phyloP scores from a whole-genome alignment of 2,113 vertebrate genomes.

The Oryzias curvinotus region DNA sequence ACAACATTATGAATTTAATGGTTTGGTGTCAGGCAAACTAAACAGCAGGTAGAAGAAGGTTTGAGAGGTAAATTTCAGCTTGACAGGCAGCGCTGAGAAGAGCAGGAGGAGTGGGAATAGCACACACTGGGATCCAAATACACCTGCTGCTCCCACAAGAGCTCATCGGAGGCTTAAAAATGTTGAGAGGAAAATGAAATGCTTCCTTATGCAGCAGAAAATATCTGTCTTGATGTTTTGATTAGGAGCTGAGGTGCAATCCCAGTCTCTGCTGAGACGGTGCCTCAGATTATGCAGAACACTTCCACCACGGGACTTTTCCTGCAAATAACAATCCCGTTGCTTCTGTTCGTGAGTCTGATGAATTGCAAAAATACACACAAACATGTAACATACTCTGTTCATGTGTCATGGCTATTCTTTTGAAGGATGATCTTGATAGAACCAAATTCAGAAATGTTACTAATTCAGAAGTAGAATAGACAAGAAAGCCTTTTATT shows the following conservation, averaged over 20 bases:
- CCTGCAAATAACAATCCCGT: slow-evolving; percentile 39
- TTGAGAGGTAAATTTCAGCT: slow-evolving; percentile 39
- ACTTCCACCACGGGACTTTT: slow-evolving; percentile 46
- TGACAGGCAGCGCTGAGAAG: slow-evolving; percentile 46
- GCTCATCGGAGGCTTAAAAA: slow-evolving; percentile 35
- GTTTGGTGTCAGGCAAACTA: slow-evolving; percentile 56
- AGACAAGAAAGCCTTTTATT: too few species aligned
- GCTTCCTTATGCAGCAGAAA: slow-evolving; percentile 18
- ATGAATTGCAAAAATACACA: not conserved
- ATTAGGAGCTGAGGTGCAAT: slow-evolving; percentile 42
- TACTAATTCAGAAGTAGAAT: too few species aligned
- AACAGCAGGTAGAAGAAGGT: slow-evolving; percentile 25
- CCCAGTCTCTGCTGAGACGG: slow-evolving; percentile 45
- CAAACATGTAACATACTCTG: not conserved
- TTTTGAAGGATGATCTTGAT: not conserved
- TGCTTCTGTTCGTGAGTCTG: slow-evolving; percentile 8
- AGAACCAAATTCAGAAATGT: too few species aligned
- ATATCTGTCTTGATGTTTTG: slow-evolving; percentile 23
- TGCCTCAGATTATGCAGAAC: slow-evolving; percentile 64
- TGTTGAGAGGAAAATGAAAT: slow-evolving; percentile 23
- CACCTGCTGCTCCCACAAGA: slow-evolving; percentile 49
- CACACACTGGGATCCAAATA: slow-evolving; percentile 39
- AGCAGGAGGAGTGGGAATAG: slow-evolving; percentile 22
- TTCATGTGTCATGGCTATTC: slow-evolving; percentile 3
- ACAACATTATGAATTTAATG: slow-evolving; percentile 45